Percentiles rank a stretch among this genome's conserved stretches.
phyloP scores from a whole-genome alignment of 2,888 invertebrate species.

The Branchinecta sandiegonensis region DNA sequence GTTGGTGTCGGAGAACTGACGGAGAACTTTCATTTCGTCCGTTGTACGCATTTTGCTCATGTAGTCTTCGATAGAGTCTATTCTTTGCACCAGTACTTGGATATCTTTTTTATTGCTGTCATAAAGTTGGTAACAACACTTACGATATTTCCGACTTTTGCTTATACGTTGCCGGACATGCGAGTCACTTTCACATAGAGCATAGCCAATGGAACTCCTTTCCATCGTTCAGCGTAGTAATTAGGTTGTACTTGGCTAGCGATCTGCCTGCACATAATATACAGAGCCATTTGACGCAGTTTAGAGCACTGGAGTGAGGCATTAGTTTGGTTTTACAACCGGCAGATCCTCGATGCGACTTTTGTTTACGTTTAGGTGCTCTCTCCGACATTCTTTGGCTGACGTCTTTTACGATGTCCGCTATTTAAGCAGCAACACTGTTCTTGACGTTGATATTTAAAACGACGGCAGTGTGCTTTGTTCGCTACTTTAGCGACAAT shows the following conservation, averaged over 20 bases:
- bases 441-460: too few species aligned
- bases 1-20: too few species aligned
- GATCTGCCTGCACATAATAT: neutral
- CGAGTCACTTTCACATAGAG: neutral
- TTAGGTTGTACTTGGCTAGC: neutral
- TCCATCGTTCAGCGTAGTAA: neutral
- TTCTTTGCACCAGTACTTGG: too few species aligned
- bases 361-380: neutral
- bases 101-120: too few species aligned
- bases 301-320: neutral
- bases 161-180: neutral
- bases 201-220: neutral
- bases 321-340: slow-evolving; percentile 10
- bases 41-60: too few species aligned
- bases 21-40: too few species aligned
- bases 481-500: too few species aligned
- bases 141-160: neutral
- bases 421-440: neutral
- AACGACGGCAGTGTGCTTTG: too few species aligned
- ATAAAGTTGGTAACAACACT: too few species aligned
- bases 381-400: slow-evolving; percentile 5
- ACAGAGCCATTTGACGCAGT: slow-evolving; percentile 1
- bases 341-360: neutral
- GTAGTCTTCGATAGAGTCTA: too few species aligned
- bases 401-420: slow-evolving; percentile 35